A percentile compares a stretch with the other conserved stretches of the same genome.
phyloP scores from a whole-genome alignment of 2,888 invertebrate species.

The Anagyrus pseudococci region DNA sequence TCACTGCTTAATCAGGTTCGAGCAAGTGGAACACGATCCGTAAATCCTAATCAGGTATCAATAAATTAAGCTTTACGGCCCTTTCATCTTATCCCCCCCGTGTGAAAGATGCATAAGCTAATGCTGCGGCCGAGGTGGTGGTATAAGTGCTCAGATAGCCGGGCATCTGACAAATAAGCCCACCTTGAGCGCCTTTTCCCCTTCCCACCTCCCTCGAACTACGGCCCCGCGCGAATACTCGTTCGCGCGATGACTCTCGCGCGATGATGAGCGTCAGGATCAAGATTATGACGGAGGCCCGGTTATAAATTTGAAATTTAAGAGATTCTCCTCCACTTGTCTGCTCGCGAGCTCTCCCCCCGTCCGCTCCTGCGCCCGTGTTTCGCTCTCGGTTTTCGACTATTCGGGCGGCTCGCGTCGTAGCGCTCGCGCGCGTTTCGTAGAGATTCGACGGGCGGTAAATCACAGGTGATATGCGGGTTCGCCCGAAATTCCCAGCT shows the following conservation, averaged over 20 bases:
- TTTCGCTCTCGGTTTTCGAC: too few species aligned
- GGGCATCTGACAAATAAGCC: constrained; percentile 55
- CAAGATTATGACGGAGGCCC: constrained; percentile 59
- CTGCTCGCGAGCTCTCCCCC: too few species aligned
- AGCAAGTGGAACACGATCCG: constrained; percentile 27
- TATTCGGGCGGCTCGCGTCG: background rate
- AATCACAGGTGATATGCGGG: constrained; percentile 62
- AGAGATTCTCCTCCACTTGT: constrained; percentile 51
- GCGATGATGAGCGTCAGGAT: constrained; percentile 55
- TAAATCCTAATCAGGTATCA: constrained; percentile 39
- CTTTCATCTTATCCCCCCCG: constrained; percentile 20
- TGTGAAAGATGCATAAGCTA: constrained; percentile 25
- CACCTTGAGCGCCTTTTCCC: constrained; percentile 46
- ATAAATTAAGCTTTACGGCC: constrained; percentile 36
- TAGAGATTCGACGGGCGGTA: constrained; percentile 51
- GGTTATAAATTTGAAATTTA: constrained; percentile 62
- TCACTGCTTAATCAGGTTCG: constrained; percentile 34
- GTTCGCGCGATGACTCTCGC: constrained; percentile 43
- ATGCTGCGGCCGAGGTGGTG: too few species aligned
- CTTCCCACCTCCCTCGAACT: constrained; percentile 24
- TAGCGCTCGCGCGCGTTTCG: constrained; percentile 35
- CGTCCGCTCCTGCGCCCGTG: constrained; percentile 36
- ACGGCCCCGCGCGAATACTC: constrained; percentile 30
- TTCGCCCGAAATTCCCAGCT: constrained; percentile 61
- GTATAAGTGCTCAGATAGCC: too few species aligned